Conservation (phyloP, 2,113 vertebrate genomes). For the Heloderma charlesbogerti region DNA sequence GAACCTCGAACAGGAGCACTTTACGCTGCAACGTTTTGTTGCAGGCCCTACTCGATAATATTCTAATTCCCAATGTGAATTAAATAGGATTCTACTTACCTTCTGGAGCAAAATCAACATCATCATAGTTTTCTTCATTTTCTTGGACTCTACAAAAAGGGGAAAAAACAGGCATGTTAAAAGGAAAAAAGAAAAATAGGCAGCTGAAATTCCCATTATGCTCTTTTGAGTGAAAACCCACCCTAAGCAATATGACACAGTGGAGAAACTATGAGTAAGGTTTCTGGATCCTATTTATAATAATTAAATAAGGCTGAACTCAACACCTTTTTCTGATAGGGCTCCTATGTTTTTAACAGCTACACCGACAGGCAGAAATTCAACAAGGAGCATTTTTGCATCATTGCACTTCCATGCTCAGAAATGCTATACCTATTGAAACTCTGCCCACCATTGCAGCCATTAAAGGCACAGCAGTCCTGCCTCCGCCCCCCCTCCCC, state of each 20-base stretch:
- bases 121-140: constrained; percentile 87
- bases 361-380: not conserved
- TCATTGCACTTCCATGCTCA: not conserved
- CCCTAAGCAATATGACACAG: not conserved
- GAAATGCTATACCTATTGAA: not conserved
- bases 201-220: not conserved
- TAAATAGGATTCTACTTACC: constrained; percentile 67
- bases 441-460: not conserved
- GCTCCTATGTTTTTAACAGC: not conserved
- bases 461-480: not conserved
- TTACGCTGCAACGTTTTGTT: not conserved
- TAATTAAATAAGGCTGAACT: not conserved
- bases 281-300: not conserved
- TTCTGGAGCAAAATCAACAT: constrained; percentile 71
- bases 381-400: not conserved
- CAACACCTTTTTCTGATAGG: not conserved
- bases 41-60: not conserved
- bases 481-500: too few species aligned
- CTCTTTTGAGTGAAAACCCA: rapidly evolving
- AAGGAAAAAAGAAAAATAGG: not conserved
- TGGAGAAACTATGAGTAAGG: not conserved
- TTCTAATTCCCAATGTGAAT: not conserved
- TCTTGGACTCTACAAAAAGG: constrained; percentile 69
- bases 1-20: not conserved
- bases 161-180: constrained; percentile 50